Base-by-base conservation (phyloP, 2,888 invertebrate species). In the Drosophila fungiperda region DNA sequence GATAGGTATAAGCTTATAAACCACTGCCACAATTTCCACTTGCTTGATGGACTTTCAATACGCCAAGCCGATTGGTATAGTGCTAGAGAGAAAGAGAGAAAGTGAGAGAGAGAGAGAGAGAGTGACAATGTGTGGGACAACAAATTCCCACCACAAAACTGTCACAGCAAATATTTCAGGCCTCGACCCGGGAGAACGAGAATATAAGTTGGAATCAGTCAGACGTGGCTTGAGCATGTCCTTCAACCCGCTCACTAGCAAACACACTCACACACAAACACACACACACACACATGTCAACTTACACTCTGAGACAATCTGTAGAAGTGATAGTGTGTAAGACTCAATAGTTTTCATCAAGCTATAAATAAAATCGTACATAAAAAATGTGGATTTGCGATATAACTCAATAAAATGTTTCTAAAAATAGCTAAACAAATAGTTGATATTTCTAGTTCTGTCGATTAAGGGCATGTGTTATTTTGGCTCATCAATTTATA, bases 11-110 rank as follows among this genome's bases (percentile, higher is more conserved):
- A 66, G 81, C 65, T 78, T 42, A 77, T 81, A 73, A 78, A 58
- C 69, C 82, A 84, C 72, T 77, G 74, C 74, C 83, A 68, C 84
- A 83, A 81, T 70, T 86, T 68, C 55, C 67, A 80, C 78, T 66
- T 65, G 57, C 78, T 75, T 86, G 89, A 88, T 83, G 73, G 84
- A 75, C 70, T 83, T 69, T 81, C 89, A 84, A 88, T 83, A 68
- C 72, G 70, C 54, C 67, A 50, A 73, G 63, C 57, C 62, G 52
- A 80, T 78, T 80, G 77, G 71, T 68, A 78, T 80, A 71, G 72
- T 76, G 59, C n/a, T 65, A 69, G 48, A 57, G 55, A 20, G 23
- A n/a, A 15, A 9, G 23, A 7, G 29, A 38, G 11, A 54, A 29
- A 42, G 7, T 8, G n/a, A 17, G 17, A 17, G 17, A 9, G 38